Evolutionary conservation across 2,113 vertebrate genomes (phyloP).

Genomic region (Rattus norvegicus): DNA sequence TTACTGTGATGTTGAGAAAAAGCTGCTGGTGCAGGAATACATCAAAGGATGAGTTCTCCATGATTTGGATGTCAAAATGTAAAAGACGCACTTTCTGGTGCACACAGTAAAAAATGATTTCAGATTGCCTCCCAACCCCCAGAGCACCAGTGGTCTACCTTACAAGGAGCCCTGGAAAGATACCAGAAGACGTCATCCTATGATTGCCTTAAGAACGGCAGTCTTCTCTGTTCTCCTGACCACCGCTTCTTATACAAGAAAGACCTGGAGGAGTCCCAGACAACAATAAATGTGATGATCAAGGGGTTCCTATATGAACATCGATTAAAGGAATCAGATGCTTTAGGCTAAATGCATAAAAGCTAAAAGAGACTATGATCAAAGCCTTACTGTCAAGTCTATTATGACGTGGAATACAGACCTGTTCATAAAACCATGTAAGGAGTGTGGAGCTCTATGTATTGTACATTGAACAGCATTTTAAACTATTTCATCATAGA

Average conservation of each 20-base stretch:
- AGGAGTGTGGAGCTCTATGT: neutral
- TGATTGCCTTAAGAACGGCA: neutral
- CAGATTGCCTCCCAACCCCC: too few relatives aligned
- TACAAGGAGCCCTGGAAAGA: neutral
- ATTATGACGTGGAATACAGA: neutral
- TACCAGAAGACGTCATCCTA: neutral
- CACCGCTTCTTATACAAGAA: conserved; percentile 8
- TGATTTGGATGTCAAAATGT: neutral
- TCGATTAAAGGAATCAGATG: conserved; percentile 6
- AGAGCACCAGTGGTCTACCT: neutral
- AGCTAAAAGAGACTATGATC: conserved; percentile 8
- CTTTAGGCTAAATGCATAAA: conserved; percentile 40
- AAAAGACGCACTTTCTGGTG: neutral
- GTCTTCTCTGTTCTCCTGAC: neutral
- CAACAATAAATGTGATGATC: conserved; percentile 44
- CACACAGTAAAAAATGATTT: neutral
- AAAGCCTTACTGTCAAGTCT: conserved; percentile 45
- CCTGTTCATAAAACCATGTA: neutral
- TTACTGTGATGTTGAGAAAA: neutral
- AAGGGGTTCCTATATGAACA: conserved; percentile 57
- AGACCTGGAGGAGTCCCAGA: conserved; percentile 26
- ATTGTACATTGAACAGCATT: neutral
- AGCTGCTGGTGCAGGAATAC: neutral
- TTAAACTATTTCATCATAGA: neutral
- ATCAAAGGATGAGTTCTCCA: neutral